Evolutionary conservation across 2,113 vertebrate genomes (phyloP), one percentile per base, ranked within the genome.

Genomic region (Cariama cristata): DNA sequence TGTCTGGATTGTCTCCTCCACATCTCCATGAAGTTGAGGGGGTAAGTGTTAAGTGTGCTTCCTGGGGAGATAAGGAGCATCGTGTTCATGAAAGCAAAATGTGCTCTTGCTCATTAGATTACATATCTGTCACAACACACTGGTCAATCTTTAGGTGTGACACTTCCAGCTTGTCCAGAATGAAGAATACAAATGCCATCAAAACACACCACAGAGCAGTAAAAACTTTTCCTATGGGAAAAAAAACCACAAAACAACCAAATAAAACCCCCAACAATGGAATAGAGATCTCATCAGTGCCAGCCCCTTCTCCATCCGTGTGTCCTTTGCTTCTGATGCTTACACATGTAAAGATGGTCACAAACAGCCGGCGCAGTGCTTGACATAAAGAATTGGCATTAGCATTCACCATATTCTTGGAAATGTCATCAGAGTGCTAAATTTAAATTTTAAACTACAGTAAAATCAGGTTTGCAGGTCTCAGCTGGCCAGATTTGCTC

Each of bases 221-320:
- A 50, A 56, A 77, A 73, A 30, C 0, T 5, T 82, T 72, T 53
- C 7, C 45, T 8, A 50, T 12, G 4, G 9, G 4, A 2, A 7
- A 74, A 68, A 11, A 17, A 2, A 0, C 6, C 12, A 12, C 17
- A 68, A 62, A 79, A 3, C 6, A 12, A 55, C 21, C 12, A 27
- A 27, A 47, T 69, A 47, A 66, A 42, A 5, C 6, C 2, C 8
- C 12, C 38, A 89, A 20, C 17, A 64, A 19, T 11, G 32, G 33
- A 69, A 38, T 8, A 56, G 26, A 27, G 20, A 60, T 11, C 5
- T 27, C 2, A 2, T 49, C 32, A 53, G 21, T 4, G 2, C 11
- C 42, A 10, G n/a, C 6, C 1, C 8, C 18, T 59, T 33, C 42
- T 87, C 12, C 26, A 30, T 1, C 2, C 0, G 3, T 0, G 0